Evolutionary conservation across 2,888 invertebrate species (phyloP).

Genomic region (Crocallis elinguaria): DNA sequence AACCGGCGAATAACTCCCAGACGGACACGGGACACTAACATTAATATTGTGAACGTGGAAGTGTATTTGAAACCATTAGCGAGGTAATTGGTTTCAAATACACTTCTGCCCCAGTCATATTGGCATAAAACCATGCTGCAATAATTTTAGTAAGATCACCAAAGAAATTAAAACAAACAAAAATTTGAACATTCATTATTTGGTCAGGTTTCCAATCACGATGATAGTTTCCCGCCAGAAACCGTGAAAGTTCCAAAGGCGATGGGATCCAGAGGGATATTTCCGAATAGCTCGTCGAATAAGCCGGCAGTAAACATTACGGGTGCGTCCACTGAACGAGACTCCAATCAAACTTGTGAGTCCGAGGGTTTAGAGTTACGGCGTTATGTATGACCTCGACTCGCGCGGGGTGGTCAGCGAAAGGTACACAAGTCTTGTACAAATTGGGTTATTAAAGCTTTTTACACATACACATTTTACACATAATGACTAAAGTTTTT

Average conservation of each 20-base stretch:
- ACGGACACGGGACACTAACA: too few species aligned
- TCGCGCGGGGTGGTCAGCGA: slow-evolving; percentile 1
- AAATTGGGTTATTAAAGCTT: neutral
- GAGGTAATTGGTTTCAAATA: too few species aligned
- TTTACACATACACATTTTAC: neutral
- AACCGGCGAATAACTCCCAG: too few species aligned
- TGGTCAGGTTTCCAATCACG: slow-evolving; percentile 28
- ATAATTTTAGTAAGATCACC: too few species aligned
- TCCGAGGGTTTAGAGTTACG: slow-evolving; percentile 52
- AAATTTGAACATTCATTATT: too few species aligned
- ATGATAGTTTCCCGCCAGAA: neutral
- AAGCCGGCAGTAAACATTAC: slow-evolving; percentile 56
- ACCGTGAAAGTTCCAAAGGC: slow-evolving; percentile 2
- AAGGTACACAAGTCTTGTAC: neutral
- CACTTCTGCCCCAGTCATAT: too few species aligned
- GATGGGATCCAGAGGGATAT: slow-evolving; percentile 4
- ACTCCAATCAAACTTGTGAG: slow-evolving; percentile 66
- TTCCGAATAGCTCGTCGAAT: slow-evolving; percentile 37
- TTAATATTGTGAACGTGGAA: too few species aligned
- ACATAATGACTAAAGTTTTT: too few species aligned
- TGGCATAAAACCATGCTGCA: too few species aligned
- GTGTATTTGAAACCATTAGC: too few species aligned
- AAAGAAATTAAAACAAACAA: too few species aligned
- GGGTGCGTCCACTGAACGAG: slow-evolving; percentile 43
- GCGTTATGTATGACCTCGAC: slow-evolving; percentile 43